Evolutionary conservation across 2,888 invertebrate genomes (phyloP), one percentile per base, ranked within the genome.

Genomic region (Atherix ibis): DNA sequence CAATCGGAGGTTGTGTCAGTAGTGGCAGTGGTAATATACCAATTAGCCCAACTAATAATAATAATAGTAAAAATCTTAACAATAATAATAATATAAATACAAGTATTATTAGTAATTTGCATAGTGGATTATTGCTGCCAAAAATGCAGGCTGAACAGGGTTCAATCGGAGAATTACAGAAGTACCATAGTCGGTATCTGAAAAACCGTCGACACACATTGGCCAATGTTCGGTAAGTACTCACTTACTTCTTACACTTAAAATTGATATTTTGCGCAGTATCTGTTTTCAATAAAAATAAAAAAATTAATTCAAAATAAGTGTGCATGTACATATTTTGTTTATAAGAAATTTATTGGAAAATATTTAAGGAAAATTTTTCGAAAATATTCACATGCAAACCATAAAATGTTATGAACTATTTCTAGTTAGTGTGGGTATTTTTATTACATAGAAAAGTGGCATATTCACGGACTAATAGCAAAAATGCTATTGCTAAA

Each of bases 101-200:
- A 25, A 29, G 40, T 35, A 32, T 43, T 32, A 50, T 47, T 33
- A 36, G 53, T 37, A 51, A 51, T 42, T 52, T 51, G 17, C 47
- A 46, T 31, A 59, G 52, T 43, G 52, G 62, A 34, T 58, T 60
- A 40, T 57, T 61, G 42, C 58, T 63, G 50, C 64, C 68, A 59
- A 85, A 69, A 65, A 87, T 88, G 87, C 87, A 88, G 67, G 88
- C 87, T 47, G 87, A 88, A 63, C 85, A 85, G 56, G 87, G 88
- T 48, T 81, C 83, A 60, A 85, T 88, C 56, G 85, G 84, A 35
- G 87, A 87, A 62, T 71, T 88, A 50, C 82, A 87, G 56, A 82
- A 81, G 58, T 87, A 87, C 62, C 87, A 87, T 58, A 82, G 78
- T 48, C 65, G 82, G 49, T 82, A 87, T 62, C 72, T 85, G 51